Evolutionary conservation across 1,140 invertebrate species (phyloP).

Genomic region (Sitobion miscanthi): DNA sequence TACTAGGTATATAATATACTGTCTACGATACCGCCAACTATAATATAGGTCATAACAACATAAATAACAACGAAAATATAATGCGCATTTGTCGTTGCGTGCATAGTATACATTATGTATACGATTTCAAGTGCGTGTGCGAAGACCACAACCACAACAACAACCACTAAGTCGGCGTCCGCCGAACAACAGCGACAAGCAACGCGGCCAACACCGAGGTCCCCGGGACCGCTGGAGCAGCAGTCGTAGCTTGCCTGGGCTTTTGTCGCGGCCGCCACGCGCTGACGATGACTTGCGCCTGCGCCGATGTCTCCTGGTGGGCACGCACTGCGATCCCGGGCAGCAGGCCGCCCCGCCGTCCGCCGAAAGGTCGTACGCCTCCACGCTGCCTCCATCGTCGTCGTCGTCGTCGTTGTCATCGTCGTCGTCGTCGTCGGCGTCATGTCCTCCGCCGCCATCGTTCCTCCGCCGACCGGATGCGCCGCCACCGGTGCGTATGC

Average conservation of each 20-base stretch:
- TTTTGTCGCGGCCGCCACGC: constrained; percentile 42
- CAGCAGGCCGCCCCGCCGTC: constrained; percentile 80
- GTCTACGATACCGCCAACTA: neutral
- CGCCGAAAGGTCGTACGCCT: constrained; percentile 82
- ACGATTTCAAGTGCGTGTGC: neutral
- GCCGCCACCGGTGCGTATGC: constrained; percentile 13
- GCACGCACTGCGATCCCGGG: constrained; percentile 75
- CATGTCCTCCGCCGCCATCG: neutral
- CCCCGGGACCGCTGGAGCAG: neutral
- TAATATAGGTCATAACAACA: neutral
- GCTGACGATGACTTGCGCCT: constrained; percentile 41
- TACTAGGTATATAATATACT: neutral
- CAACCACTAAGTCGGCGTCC: neutral
- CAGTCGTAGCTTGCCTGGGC: constrained; percentile 37
- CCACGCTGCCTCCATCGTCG: constrained; percentile 75
- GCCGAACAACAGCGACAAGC: neutral
- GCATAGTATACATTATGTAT: neutral
- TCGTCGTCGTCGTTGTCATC: neutral
- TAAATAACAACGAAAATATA: neutral
- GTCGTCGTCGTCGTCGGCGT: constrained; percentile 64
- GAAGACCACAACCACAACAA: neutral
- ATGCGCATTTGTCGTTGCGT: neutral
- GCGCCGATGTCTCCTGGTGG: constrained; percentile 65
- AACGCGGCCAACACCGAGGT: neutral
- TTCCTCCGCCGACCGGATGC: neutral